Conservation (phyloP, 2,888 invertebrate genomes). For the Dione juno region DNA sequence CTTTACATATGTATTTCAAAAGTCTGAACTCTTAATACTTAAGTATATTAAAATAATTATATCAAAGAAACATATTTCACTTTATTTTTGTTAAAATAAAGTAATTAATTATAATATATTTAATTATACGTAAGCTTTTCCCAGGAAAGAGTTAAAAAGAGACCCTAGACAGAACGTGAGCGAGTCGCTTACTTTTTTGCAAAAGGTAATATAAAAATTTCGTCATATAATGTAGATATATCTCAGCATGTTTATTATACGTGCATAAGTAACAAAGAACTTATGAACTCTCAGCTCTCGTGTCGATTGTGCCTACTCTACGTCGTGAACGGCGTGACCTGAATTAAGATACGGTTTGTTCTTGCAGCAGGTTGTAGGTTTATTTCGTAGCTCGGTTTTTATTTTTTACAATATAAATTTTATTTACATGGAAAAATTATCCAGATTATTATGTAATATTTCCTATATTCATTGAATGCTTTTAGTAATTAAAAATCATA, state of each 20-base stretch:
- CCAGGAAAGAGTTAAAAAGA: too few species aligned
- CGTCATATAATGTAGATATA: conserved; percentile 1
- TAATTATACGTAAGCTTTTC: too few species aligned
- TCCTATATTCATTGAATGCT: neutral
- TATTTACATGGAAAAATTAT: neutral
- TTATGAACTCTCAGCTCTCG: conserved; percentile 32
- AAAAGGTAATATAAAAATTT: conserved; percentile 3
- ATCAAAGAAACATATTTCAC: too few species aligned
- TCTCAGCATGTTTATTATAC: conserved; percentile 26
- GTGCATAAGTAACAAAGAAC: conserved; percentile 28
- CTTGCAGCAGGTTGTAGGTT: conserved; percentile 19
- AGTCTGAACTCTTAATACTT: too few species aligned
- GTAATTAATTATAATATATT: too few species aligned
- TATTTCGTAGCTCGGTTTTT: neutral
- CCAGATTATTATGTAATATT: neutral
- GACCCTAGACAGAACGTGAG: neutral
- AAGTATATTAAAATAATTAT: too few species aligned
- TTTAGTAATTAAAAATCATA: neutral
- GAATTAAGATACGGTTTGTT: conserved; percentile 31
- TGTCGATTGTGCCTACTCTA: conserved; percentile 31
- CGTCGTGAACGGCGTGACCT: conserved; percentile 26
- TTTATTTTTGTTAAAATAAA: too few species aligned
- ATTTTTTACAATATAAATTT: neutral
- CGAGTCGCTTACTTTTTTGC: neutral
- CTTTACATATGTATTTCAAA: too few species aligned